Evolutionary conservation across 2,888 invertebrate genomes (phyloP), one percentile per base, ranked within the genome.

Genomic region (Charanyca ferruginea): DNA sequence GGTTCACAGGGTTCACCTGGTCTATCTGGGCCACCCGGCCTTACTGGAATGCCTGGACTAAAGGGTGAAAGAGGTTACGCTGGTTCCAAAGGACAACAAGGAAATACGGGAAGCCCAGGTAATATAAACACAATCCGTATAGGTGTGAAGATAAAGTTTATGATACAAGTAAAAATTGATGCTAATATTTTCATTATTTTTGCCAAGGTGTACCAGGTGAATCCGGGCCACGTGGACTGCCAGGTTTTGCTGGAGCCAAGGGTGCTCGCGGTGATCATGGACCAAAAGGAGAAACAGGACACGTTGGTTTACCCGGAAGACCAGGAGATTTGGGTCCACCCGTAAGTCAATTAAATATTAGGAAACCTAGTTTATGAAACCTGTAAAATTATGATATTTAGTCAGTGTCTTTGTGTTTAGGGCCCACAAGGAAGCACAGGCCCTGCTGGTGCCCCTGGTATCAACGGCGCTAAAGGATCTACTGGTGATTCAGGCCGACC

Each of bases 191-290:
- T 22, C 1, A 18, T 73, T 52, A 28, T 45, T 62, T 35, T 49
- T 57, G 4, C 4, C 44, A 81, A 94, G 97, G 97, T 70, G 91
- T 91, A 51, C 96, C 96, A 60, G 97, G 97, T 59, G 97, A 97
- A 75, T 86, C 92, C 41, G 98, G 98, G 1, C 90, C 94, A 9
- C 96, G 96, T 72, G 97, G 97, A 8, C 87, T 94, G 91, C 85
- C 96, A 90, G 86, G 98, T 93, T 89, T 97, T 70, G 93, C 96
- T 8, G 98, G 98, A 35, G 94, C 96, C 1, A 98, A 98, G 87
- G 98, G 98, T 22, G 96, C 96, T 9, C 95, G 98, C 71, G 98
- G 98, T 22, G 98, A 98, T 89, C 93, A 97, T 47, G 98, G 98
- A 8, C 90, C 96, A n/a, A 96, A 97, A 88, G 98, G 98, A 60